These are phyloP conservation scores for Mimachlamys varia DNA, from an alignment of 2,888 invertebrate genomes.

Conservation along the genomic window DNA sequence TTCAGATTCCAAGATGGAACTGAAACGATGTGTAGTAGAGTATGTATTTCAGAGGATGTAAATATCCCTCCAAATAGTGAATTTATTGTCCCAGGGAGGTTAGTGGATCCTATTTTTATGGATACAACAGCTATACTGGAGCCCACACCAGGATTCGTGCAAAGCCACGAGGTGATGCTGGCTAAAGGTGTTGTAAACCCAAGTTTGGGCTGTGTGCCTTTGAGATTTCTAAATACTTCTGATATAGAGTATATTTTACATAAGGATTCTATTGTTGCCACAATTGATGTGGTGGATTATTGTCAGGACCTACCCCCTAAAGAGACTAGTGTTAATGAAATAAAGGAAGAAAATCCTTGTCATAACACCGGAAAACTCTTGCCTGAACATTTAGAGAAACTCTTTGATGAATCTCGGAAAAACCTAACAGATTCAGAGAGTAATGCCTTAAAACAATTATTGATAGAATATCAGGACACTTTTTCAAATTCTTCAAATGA, in stretches of 20 bases:
- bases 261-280: neutral
- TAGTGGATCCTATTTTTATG: neutral
- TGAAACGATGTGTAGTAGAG: neutral
- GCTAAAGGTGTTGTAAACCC: neutral
- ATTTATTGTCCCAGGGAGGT: neutral
- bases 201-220: neutral
- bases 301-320: too few species aligned
- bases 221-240: neutral
- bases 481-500: too few species aligned
- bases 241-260: neutral
- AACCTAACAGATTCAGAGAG: too few species aligned
- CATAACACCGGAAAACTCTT: too few species aligned
- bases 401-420: too few species aligned
- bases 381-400: too few species aligned
- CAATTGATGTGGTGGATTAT: too few species aligned
- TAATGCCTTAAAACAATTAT: too few species aligned
- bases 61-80: neutral
- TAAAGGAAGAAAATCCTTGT: too few species aligned
- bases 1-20: neutral
- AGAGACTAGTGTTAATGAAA: too few species aligned
- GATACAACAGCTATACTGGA: neutral
- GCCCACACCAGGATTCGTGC: neutral
- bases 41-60: neutral
- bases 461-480: too few species aligned
- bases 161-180: neutral